Evolutionary conservation across 2,888 invertebrate species (phyloP), one percentile per base, ranked within the genome.

Genomic region (Drosophila kokeensis): DNA sequence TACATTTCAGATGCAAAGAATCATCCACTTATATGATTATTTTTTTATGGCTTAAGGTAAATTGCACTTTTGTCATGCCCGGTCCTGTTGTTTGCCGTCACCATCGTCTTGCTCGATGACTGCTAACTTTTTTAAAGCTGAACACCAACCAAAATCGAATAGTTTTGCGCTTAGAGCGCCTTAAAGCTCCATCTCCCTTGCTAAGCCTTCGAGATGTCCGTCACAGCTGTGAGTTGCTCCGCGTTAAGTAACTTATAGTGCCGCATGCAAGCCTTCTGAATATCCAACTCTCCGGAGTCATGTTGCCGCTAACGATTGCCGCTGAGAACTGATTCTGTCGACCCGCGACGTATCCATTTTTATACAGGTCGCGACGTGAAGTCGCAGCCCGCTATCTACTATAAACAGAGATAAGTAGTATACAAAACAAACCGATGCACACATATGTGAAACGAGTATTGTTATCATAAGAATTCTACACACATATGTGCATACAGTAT

Each of bases 51-150:
- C 21, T 42, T 66, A 49, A 54, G 55, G 53, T 62, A 67, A 54
- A 89, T 89, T 89, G 89, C 89, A 89, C 89, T 83, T 77, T 77
- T 67, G 64, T 74, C 73, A 84, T 81, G 82, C 89, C 89, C 89
- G 86, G 83, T 79, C 79, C 79, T 82, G 48, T 64, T 18, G 64
- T 38, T 59, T 27, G 49, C 45, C 53, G 58, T 58, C 49, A 48
- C 30, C 13, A 58, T 24, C 55, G 4, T 38, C 13, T 45, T 45
- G 58, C 18, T 18, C 34, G 4, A n/a, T 36, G 62, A 58, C 65
- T 55, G 30, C 36, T 24, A 68, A 77, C 58, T 73, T 8, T 18
- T 27, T 79, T 81, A 81, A 81, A 81, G 81, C 81, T 78, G 53
- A 55, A 27, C 63, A 76, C 81, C 76, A 81, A 71, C 57, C 81